Percentiles rank a stretch among this genome's conserved stretches.
These are phyloP conservation scores for Lucilia sericata DNA, from an alignment of 1,140 invertebrate genomes.

Conservation along the genomic window DNA sequence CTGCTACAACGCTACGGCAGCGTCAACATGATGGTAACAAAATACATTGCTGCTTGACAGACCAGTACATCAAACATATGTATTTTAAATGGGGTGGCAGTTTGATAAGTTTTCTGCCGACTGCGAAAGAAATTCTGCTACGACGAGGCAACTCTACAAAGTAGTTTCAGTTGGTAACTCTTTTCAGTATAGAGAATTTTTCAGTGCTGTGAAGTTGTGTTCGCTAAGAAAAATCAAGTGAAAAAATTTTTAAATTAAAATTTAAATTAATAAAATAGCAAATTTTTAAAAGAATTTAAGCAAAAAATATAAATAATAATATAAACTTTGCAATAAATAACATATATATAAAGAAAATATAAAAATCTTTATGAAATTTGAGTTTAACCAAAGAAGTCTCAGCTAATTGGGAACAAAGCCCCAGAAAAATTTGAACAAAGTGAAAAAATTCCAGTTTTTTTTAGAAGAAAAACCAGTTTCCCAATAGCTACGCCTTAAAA, in stretches of 20 bases:
- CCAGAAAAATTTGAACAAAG: neutral
- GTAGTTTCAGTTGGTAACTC: neutral
- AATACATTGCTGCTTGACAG: no score
- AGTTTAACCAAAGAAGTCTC: neutral
- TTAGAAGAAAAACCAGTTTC: neutral
- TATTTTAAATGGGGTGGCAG: no score
- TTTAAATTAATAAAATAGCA: neutral
- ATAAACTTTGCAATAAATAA: neutral
- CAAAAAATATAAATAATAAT: neutral
- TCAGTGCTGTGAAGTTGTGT: neutral
- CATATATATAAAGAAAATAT: neutral
- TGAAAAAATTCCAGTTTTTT: slow-evolving; percentile 21
- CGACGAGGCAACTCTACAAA: no score
- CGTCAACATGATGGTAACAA: no score
- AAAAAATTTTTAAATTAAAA: neutral
- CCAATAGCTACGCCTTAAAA: neutral
- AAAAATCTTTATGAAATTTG: neutral
- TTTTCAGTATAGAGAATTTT: slow-evolving; percentile 20
- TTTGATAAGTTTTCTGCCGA: no score
- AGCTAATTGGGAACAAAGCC: neutral
- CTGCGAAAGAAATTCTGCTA: no score
- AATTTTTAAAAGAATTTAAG: neutral
- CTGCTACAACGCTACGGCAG: no score
- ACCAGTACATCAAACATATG: no score
- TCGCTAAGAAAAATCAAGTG: neutral